Percentiles rank a stretch among this genome's conserved stretches.
phyloP scores from a whole-genome alignment of 2,888 invertebrate species.

The Parnassius glacialis region DNA sequence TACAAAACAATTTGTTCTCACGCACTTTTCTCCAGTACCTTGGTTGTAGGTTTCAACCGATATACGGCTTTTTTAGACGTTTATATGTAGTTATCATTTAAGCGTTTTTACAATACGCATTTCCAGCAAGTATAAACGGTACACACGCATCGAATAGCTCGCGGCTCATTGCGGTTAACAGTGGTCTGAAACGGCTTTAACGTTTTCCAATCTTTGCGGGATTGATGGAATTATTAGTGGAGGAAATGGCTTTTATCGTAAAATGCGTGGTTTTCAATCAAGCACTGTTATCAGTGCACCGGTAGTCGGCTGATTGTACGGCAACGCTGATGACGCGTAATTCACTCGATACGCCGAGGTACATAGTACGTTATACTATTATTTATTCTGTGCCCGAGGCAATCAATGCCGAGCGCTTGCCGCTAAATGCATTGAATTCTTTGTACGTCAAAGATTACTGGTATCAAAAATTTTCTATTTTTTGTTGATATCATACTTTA shows the following conservation, averaged over 20 bases:
- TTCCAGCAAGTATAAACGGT: conserved; percentile 8
- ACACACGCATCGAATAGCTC: neutral
- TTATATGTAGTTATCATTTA: conserved; percentile 41
- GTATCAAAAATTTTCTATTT: too few species aligned
- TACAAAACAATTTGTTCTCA: conserved; percentile 68
- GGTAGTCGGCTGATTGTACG: conserved; percentile 35
- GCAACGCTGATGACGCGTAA: conserved; percentile 41
- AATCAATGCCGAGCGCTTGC: conserved; percentile 16
- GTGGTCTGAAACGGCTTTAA: conserved; percentile 11
- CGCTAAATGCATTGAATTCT: neutral
- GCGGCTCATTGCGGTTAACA: neutral
- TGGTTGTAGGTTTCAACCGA: conserved; percentile 55
- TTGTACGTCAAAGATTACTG: neutral
- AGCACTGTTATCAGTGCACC: conserved; percentile 40
- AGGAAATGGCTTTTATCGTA: conserved; percentile 15
- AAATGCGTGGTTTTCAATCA: conserved; percentile 43
- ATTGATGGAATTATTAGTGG: conserved; percentile 8
- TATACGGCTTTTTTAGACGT: conserved; percentile 50
- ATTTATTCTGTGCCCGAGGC: conserved; percentile 14
- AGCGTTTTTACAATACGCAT: conserved; percentile 21
- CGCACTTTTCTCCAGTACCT: conserved; percentile 58
- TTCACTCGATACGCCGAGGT: conserved; percentile 35
- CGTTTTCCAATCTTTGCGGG: conserved; percentile 12
- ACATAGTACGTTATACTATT: too few species aligned
- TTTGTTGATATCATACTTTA: too few species aligned